phyloP scores from a whole-genome alignment of 2,888 invertebrate genomes.

The Clunio marinus region DNA sequence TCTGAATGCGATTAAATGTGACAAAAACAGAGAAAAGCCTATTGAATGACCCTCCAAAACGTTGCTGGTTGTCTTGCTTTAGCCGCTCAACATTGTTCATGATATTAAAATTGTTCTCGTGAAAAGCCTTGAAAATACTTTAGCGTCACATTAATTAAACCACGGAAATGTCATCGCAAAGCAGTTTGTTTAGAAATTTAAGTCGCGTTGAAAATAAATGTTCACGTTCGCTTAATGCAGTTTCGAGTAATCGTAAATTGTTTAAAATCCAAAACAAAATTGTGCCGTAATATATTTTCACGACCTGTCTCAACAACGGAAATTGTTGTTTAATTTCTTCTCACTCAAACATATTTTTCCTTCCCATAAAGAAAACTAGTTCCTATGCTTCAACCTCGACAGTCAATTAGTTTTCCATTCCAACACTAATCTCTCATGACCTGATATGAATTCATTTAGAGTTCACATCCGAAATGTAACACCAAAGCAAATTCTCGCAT shows the following conservation, averaged over 20 bases:
- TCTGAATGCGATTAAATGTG: neutral
- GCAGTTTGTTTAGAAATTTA: neutral
- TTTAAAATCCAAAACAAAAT: neutral
- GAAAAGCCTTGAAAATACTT: conserved; percentile 2
- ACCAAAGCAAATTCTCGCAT: too few species aligned
- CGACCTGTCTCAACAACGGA: neutral
- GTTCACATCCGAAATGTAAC: neutral
- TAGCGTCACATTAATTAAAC: conserved; percentile 1
- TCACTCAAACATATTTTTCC: neutral
- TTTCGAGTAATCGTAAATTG: neutral
- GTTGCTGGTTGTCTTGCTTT: neutral
- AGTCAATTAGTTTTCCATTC: neutral
- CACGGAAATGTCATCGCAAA: conserved; percentile 9
- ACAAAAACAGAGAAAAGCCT: neutral
- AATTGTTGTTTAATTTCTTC: conserved; percentile 30
- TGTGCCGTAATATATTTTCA: neutral
- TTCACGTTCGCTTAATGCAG: neutral
- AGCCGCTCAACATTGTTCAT: neutral
- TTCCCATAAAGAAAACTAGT: neutral
- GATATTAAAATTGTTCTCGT: neutral
- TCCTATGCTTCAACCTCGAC: neutral
- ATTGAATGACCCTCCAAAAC: conserved; percentile 1
- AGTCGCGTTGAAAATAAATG: neutral
- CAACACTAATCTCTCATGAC: neutral
- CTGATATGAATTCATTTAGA: neutral